Percentiles rank a stretch among this genome's conserved stretches.
These are phyloP conservation scores for Oreochromis tanganicae DNA, from an alignment of 2,113 vertebrate genomes.

Conservation along the genomic window DNA sequence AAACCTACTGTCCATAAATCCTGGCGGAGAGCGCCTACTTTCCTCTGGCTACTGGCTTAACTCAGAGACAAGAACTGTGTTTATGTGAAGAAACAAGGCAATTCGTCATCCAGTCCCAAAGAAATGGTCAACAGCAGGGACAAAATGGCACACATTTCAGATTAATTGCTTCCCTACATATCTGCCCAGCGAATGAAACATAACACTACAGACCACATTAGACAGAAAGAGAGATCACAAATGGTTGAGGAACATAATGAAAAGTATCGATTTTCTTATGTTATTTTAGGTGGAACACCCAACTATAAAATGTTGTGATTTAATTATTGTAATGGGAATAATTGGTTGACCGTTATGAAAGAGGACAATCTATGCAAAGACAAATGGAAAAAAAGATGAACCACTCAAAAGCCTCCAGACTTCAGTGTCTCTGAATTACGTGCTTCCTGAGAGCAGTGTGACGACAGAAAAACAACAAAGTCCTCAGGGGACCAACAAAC, in stretches of 20 bases:
- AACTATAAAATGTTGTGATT: background rate
- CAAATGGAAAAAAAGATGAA: background rate
- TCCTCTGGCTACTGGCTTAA: constrained; percentile 20
- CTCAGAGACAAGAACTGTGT: constrained; percentile 39
- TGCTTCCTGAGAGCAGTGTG: constrained; percentile 10
- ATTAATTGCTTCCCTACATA: constrained; percentile 48
- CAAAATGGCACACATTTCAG: constrained; percentile 32
- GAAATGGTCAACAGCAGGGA: constrained; percentile 40
- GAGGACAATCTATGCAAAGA: background rate
- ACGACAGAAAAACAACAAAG: constrained; percentile 19
- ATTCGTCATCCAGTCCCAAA: constrained; percentile 50
- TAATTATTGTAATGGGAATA: background rate
- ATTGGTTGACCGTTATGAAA: background rate
- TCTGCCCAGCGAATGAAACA: constrained; percentile 28
- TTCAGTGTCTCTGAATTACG: constrained; percentile 6
- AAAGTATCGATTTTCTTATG: background rate
- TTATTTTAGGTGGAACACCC: background rate
- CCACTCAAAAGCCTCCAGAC: constrained; percentile 3
- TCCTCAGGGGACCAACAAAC: constrained; percentile 33
- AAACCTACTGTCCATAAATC: constrained; percentile 38
- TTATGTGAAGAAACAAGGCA: constrained; percentile 52
- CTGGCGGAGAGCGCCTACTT: background rate
- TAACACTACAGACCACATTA: constrained; percentile 7
- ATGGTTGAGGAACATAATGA: constrained; percentile 2
- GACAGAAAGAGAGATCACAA: background rate